These are phyloP conservation scores for Diadophis punctatus DNA, from an alignment of 2,113 vertebrate genomes.

Conservation along the genomic window DNA sequence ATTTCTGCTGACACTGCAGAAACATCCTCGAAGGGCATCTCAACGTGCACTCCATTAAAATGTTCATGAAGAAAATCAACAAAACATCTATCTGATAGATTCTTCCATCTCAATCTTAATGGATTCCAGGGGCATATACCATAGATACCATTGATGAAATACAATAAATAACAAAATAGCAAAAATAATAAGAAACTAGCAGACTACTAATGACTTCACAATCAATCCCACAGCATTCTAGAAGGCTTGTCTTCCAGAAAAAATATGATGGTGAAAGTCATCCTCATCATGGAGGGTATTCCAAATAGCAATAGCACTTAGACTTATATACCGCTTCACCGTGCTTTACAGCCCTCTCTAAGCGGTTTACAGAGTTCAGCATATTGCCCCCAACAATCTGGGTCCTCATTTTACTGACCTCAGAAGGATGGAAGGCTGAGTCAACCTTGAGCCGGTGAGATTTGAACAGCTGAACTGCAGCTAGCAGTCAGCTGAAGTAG, in stretches of 20 bases:
- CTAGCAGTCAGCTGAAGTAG: too few species aligned
- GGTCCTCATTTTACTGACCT: too few species aligned
- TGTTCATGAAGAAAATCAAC: conserved; percentile 53
- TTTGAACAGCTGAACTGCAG: too few species aligned
- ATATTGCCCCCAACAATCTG: too few species aligned
- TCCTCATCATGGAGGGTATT: neutral
- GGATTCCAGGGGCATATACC: neutral
- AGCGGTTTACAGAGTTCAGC: too few species aligned
- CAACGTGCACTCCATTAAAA: conserved; percentile 47
- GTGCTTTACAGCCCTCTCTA: too few species aligned
- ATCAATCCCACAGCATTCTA: neutral
- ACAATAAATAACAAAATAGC: neutral
- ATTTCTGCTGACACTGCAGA: conserved; percentile 50
- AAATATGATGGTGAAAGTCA: neutral
- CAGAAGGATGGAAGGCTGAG: too few species aligned
- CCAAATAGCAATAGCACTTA: too few species aligned
- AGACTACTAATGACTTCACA: neutral
- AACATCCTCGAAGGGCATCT: conserved; percentile 58
- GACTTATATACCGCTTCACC: too few species aligned
- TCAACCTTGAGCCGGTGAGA: too few species aligned
- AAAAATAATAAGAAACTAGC: neutral
- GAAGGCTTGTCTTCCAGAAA: neutral
- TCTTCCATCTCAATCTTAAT: neutral
- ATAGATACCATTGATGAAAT: neutral
- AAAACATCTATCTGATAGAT: neutral